A percentile compares a stretch with the other conserved stretches of the same genome.
phyloP scores from a whole-genome alignment of 2,113 vertebrate genomes.

The Petrocephalus zakoni region DNA sequence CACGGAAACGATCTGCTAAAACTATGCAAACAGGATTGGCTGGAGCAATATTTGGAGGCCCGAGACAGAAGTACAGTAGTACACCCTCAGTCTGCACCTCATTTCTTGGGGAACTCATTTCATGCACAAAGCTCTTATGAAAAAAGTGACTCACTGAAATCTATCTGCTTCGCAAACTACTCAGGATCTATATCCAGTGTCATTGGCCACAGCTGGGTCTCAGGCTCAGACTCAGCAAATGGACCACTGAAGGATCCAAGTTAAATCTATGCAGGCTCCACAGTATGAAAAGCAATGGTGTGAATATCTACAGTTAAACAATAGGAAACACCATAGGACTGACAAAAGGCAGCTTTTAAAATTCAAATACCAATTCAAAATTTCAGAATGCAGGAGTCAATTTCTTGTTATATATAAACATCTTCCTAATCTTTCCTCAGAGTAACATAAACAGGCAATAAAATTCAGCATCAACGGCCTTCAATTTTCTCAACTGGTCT shows the following conservation, averaged over 20 bases:
- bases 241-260: neutral
- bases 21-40: neutral
- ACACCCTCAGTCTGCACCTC: neutral
- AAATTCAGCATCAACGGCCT: neutral
- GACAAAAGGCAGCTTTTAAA: neutral
- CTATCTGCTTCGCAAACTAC: constrained; percentile 33
- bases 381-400: neutral
- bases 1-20: neutral
- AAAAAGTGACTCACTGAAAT: constrained; percentile 43
- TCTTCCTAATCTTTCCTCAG: neutral
- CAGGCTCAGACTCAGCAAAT: constrained; percentile 13
- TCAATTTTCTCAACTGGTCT: neutral
- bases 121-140: constrained; percentile 37
- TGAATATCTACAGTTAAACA: neutral
- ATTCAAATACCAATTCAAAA: neutral
- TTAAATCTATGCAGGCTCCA: neutral
- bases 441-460: neutral
- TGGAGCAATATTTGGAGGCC: neutral
- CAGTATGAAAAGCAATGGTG: neutral
- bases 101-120: constrained; percentile 31
- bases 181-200: constrained; percentile 42
- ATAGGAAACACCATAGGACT: neutral
- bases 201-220: constrained; percentile 39
- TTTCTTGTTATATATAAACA: neutral
- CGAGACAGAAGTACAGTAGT: neutral